phyloP scores from a whole-genome alignment of 2,888 invertebrate genomes.

The Trissoscelio sp. region DNA sequence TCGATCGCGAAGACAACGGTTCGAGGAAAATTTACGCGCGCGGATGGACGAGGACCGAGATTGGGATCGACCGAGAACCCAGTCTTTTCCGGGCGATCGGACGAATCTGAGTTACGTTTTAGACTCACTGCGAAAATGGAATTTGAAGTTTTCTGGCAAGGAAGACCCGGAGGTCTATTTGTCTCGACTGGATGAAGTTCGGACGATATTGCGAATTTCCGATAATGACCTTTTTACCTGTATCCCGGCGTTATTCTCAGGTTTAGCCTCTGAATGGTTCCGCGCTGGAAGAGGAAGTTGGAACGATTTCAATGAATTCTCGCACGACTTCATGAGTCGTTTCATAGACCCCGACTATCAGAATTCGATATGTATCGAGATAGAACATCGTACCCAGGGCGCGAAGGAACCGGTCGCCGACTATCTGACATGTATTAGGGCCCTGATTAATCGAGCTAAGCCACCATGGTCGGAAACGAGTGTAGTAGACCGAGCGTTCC shows the following conservation, averaged over 20 bases:
- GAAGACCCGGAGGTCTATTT: constrained; percentile 21
- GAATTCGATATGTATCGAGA: not conserved
- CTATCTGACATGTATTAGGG: constrained; percentile 6
- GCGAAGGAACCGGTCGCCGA: not conserved
- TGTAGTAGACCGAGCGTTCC: not conserved
- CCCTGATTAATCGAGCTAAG: not conserved
- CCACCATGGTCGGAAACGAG: not conserved
- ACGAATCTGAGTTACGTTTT: too few species aligned
- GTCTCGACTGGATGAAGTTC: not conserved
- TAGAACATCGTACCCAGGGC: constrained; percentile 10
- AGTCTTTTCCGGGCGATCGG: too few species aligned
- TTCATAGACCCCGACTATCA: constrained; percentile 23
- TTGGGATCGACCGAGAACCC: too few species aligned
- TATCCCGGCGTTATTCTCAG: not conserved
- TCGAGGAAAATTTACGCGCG: too few species aligned
- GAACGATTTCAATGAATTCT: constrained; percentile 3
- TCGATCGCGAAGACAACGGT: too few species aligned
- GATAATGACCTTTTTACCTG: not conserved
- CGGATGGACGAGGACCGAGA: too few species aligned
- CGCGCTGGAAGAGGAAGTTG: constrained; percentile 2
- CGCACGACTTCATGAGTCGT: not conserved
- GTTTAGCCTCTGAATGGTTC: constrained; percentile 28
- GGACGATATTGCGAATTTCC: not conserved
- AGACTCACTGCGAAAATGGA: too few species aligned
- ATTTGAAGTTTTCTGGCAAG: too few species aligned